Percentiles rank a stretch among this genome's conserved stretches.
Evolutionary conservation across 2,113 vertebrate species (phyloP).

Genomic region (Apaloderma vittatum): DNA sequence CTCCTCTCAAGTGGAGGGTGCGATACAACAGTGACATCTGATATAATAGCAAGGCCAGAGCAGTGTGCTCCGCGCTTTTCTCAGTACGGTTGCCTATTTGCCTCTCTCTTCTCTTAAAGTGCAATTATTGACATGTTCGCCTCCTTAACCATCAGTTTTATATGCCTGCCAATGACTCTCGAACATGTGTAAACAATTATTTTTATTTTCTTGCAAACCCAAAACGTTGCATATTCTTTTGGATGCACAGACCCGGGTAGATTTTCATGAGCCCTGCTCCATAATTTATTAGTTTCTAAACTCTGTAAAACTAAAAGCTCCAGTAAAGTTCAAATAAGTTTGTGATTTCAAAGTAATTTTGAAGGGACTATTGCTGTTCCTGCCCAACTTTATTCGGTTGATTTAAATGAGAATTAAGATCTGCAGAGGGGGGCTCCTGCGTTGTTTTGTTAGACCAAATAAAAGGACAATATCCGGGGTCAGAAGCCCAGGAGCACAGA

Average conservation of each 20-base stretch:
- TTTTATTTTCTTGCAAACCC: conserved; percentile 74
- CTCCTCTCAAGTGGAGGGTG: neutral
- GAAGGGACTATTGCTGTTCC: neutral
- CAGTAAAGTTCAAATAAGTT: conserved; percentile 71
- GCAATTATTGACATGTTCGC: conserved; percentile 51
- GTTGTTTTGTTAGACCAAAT: neutral
- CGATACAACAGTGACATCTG: neutral
- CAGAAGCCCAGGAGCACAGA: neutral
- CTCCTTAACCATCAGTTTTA: conserved; percentile 61
- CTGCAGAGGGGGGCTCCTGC: neutral
- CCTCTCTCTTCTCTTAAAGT: conserved; percentile 33
- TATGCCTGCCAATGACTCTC: conserved; percentile 41
- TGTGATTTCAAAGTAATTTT: conserved; percentile 63
- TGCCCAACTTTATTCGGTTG: neutral
- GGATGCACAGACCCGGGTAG: neutral
- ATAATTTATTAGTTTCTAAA: conserved; percentile 75
- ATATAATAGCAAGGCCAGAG: neutral
- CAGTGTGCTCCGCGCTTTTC: neutral
- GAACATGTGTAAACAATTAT: conserved; percentile 74
- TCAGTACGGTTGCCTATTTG: neutral
- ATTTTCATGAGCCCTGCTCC: conserved; percentile 69
- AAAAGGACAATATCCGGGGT: neutral
- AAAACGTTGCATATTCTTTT: conserved; percentile 55
- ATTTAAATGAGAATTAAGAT: neutral
- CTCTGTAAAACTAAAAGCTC: conserved; percentile 73